Base-by-base conservation (phyloP, 2,797 vertebrate genomes). In the Typhlichthys eigenmanni region DNA sequence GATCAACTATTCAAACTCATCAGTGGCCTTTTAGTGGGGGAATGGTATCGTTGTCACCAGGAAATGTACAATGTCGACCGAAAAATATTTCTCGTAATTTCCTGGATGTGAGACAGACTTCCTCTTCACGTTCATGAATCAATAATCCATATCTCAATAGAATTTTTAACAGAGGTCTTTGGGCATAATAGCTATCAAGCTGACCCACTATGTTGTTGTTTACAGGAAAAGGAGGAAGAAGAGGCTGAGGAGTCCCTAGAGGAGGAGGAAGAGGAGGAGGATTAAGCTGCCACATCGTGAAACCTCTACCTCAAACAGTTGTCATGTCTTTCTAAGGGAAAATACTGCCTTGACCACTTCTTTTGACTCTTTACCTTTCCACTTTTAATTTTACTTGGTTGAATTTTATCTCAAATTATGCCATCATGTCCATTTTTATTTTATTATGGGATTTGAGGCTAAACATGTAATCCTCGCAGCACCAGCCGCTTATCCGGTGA, bases 271-370 rank as follows among this genome's bases (percentile, higher is more conserved):
- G 91, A 92, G 65, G 95, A 96, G 85, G 94, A 96, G 79, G 95
- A 96, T 80, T 97, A 94, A 93, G 89, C 89, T 78, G 85, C 90
- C 68, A 78, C 90, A 77, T 71, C 86, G 76, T 87, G 88, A 87
- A 73, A 94, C 92, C 94, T 95, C 96, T 98, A 98, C 96, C 95
- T 97, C 96, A 96, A 93, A 81, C 93, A 94, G 91, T 93, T 94
- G 94, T 94, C 95, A 93, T 92, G 92, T 95, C 94, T 95, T 94
- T 95, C 83, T 88, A 94, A 95, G 93, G 93, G 94, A 95, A 93
- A 95, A 94, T 93, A 95, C 93, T 94, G 93, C 93, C 92, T 93
- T 95, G 92, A 96, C 95, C 96, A 96, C 95, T 98, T 94, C 84
- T 81, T 92, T 93, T 87, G 85, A 84, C 91, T 86, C 90, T 88